Percentiles rank a stretch among this genome's conserved stretches.
These are phyloP conservation scores for Polypedilum pembai DNA, from an alignment of 1,140 invertebrate genomes.

Conservation along the genomic window DNA sequence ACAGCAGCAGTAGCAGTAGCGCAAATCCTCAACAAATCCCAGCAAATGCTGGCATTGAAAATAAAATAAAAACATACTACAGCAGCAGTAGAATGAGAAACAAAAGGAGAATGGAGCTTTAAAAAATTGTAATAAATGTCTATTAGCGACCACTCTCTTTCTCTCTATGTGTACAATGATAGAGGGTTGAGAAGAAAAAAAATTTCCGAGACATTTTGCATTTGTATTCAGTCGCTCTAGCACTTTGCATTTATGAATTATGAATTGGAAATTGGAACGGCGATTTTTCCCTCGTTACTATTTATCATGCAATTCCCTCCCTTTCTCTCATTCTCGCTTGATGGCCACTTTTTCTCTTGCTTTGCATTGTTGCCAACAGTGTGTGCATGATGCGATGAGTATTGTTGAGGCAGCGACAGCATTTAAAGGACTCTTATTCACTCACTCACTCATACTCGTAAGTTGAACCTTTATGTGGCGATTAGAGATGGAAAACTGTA, in stretches of 20 bases:
- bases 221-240: background rate
- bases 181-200: too few relatives aligned
- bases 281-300: constrained; percentile 26
- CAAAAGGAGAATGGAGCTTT: background rate
- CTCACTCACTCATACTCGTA: too few relatives aligned
- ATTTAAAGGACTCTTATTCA: too few relatives aligned
- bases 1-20: background rate
- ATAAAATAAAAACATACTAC: background rate
- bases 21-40: constrained; percentile 4
- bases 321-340: background rate
- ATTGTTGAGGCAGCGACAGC: too few relatives aligned
- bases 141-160: constrained; percentile 5
- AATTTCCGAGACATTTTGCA: background rate
- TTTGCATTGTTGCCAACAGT: background rate
- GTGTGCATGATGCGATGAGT: background rate
- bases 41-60: background rate
- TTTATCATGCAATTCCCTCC: constrained; percentile 10
- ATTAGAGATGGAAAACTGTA: too few relatives aligned
- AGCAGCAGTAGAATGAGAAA: background rate
- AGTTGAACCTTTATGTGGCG: too few relatives aligned
- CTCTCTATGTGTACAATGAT: background rate
- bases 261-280: constrained; percentile 21
- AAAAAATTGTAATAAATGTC: constrained; percentile 26
- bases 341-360: background rate
- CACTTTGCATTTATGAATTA: constrained; percentile 12